Evolutionary conservation across 1,140 invertebrate genomes (phyloP), one percentile per base, ranked within the genome.

Genomic region (Sarcophaga bullata): DNA sequence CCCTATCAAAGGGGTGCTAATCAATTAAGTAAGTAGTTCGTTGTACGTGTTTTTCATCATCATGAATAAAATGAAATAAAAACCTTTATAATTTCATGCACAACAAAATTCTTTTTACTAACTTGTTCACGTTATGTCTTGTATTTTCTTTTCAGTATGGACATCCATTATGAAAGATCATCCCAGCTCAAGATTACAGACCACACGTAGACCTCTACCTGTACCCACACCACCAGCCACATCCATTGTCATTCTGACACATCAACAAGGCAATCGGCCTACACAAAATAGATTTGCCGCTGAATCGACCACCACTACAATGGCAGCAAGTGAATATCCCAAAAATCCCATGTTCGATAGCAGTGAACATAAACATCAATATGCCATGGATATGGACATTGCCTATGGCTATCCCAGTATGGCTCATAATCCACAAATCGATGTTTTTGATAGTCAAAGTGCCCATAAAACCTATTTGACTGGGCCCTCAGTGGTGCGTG

Each of bases 1-100:
- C 94, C 94, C 11, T 95, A 94, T 90, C 94, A 95, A 86, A 91
- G 92, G 75, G 91, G 91, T 68, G 93, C 94, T 46, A 91, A 91
- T 85, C 91, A 92, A 86, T 92, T 94, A 85, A 94, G 94, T 94
- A 91, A 92, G 93, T 91, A 54, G n/a, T 37, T n/a, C n/a, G n/a
- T n/a, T n/a, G n/a, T n/a, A n/a, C n/a, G n/a, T n/a, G n/a, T n/a
- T n/a, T n/a, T n/a, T n/a, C n/a, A n/a, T n/a, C n/a, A n/a, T n/a
- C n/a, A n/a, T n/a, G n/a, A n/a, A n/a, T n/a, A n/a, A n/a, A n/a
- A n/a, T n/a, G n/a, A n/a, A n/a, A n/a, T n/a, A n/a, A n/a, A n/a
- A n/a, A n/a, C n/a, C n/a, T n/a, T n/a, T n/a, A n/a, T n/a, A n/a
- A n/a, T n/a, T n/a, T n/a, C n/a, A n/a, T n/a, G n/a, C n/a, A n/a